A percentile compares a stretch with the other conserved stretches of the same genome.
phyloP scores from a whole-genome alignment of 2,113 vertebrate genomes.

The Chinchilla lanigera region DNA sequence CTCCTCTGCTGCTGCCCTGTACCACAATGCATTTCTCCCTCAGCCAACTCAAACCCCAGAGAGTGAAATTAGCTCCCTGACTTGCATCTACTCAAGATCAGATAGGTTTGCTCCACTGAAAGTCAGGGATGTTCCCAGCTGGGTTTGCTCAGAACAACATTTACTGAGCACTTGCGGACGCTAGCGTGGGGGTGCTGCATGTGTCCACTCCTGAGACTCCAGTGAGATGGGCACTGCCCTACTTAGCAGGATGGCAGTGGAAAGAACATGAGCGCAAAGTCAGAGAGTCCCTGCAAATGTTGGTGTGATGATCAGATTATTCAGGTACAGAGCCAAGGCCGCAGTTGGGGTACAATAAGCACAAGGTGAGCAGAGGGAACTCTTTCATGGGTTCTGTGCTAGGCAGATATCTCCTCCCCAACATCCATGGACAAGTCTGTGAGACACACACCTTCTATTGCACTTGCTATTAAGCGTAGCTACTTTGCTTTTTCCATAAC shows the following conservation, averaged over 20 bases:
- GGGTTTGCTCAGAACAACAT: neutral
- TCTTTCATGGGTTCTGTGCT: neutral
- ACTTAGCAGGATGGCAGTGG: neutral
- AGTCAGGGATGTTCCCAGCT: neutral
- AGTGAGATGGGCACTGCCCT: neutral
- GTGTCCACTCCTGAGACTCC: neutral
- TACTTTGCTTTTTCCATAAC: neutral
- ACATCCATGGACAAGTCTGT: neutral
- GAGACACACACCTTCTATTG: neutral
- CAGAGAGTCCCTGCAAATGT: neutral
- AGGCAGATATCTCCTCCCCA: neutral
- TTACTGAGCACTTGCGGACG: neutral
- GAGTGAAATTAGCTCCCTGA: neutral
- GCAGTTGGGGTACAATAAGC: neutral
- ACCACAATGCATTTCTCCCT: neutral
- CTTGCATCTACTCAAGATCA: neutral
- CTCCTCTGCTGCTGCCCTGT: neutral
- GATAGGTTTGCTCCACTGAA: neutral
- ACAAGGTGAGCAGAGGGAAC: neutral
- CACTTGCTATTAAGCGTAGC: neutral
- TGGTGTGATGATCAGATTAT: neutral
- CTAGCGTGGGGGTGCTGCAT: rapidly evolving
- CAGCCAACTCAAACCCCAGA: neutral
- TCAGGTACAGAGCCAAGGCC: neutral
- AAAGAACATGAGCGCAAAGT: neutral